A percentile compares a stretch with the other conserved stretches of the same genome.
Conservation (phyloP, 2,113 vertebrate genomes). For the Steatornis caripensis region DNA sequence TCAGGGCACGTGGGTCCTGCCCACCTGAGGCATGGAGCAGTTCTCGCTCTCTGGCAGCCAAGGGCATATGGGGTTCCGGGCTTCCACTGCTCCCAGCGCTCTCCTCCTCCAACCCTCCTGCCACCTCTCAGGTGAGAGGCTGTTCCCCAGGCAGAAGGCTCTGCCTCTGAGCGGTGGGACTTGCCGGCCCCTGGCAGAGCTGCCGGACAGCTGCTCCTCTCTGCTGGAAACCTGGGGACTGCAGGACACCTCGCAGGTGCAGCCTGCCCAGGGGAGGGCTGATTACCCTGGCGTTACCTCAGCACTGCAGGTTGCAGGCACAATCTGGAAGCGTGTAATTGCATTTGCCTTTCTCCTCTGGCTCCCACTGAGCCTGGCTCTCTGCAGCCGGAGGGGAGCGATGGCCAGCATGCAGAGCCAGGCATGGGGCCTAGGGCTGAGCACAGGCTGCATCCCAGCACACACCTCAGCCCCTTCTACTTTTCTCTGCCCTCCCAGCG, state of each 20-base stretch:
- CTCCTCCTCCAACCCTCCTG: not conserved
- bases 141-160: not conserved
- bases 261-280: not conserved
- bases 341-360: not conserved
- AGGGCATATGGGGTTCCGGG: fast-evolving
- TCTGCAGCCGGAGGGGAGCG: fast-evolving
- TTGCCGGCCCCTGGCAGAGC: not conserved
- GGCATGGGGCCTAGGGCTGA: not conserved
- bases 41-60: fast-evolving
- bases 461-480: not conserved
- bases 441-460: not conserved
- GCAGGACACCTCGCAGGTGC: fast-evolving
- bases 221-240: not conserved
- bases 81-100: fast-evolving
- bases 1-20: fast-evolving
- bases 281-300: not conserved
- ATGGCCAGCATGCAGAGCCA: not conserved
- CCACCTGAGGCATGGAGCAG: not conserved
- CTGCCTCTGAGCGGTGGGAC: not conserved
- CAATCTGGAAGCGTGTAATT: not conserved
- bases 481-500: not conserved
- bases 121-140: not conserved
- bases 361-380: not conserved
- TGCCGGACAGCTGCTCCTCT: not conserved
- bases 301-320: not conserved